phyloP scores from a whole-genome alignment of 2,888 invertebrate genomes.

The Drosophila paramelanica region DNA sequence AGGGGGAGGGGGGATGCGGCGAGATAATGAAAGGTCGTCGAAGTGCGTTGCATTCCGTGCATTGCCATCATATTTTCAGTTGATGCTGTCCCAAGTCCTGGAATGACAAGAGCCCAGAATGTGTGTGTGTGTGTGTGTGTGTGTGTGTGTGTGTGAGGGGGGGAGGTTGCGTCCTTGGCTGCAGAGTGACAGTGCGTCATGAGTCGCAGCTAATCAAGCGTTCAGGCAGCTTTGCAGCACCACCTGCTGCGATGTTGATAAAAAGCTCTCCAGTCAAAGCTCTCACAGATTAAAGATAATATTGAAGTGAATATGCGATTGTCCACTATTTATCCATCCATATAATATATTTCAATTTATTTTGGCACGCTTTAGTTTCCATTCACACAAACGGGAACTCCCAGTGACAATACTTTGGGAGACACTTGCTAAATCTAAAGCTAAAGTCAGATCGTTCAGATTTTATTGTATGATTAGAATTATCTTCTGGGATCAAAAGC shows the following conservation, averaged over 20 bases:
- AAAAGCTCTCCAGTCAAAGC: conserved; percentile 25
- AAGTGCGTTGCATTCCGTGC: conserved; percentile 66
- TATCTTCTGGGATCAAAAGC: no score
- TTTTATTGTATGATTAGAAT: no score
- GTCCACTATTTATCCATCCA: no score
- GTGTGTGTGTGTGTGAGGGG: conserved; percentile 1
- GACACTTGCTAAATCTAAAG: no score
- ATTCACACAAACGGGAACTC: no score
- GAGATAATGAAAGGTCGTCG: conserved; percentile 81
- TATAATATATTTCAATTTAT: no score
- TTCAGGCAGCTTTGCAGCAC: conserved; percentile 31
- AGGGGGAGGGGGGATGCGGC: background rate
- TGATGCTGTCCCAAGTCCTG: conserved; percentile 39
- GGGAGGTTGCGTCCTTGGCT: background rate
- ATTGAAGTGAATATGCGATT: background rate
- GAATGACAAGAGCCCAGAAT: background rate
- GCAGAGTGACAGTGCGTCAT: background rate
- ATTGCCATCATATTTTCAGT: conserved; percentile 47
- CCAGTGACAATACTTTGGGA: no score
- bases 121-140: conserved; percentile 9
- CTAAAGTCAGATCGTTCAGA: no score
- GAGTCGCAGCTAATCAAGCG: conserved; percentile 64
- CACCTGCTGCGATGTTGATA: conserved; percentile 27
- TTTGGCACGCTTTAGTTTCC: no score
- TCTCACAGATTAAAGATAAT: background rate